Base-by-base conservation (phyloP, 2,113 vertebrate species). In the Caracal caracal region DNA sequence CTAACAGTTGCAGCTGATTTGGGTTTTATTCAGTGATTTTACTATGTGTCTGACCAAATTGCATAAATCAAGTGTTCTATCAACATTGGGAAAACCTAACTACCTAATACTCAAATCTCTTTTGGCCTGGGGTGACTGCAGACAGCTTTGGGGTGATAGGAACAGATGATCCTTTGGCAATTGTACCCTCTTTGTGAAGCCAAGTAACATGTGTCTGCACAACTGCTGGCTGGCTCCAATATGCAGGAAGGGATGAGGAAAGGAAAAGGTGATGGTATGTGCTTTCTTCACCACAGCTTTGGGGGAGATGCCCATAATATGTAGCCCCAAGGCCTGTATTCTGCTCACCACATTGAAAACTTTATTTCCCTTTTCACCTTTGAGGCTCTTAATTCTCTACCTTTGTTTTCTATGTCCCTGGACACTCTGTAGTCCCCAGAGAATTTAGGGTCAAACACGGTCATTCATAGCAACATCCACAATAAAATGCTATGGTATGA, bases 31-130 rank as follows among this genome's bases (percentile, higher is more conserved):
- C 26, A 76, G 30, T 35, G 43, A 93, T 81, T 94, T 92, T 88
- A 81, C 33, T 68, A 92, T 49, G 15, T 68, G 28, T 70, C 51
- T 84, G 68, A 82, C 13, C 35, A 65, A 82, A 90, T 10, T n/a
- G 51, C 85, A 95, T 90, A 80, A 95, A 88, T 88, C 17, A 78
- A 73, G 49, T 75, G 56, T 78, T 89, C 49, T 76, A 63, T 93
- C 92, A 90, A 26, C 4, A 33, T 11, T 5, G 1, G 20, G 15
- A 1, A 56, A 93, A 37, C 8, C 5, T 85, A 82, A 65, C 26
- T 78, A 78, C 33, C 16, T 68, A 90, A 43, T 81, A 84, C 8
- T 49, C 71, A 40, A 33, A 88, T 30, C 5, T 24, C 24, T 37
- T 87, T 89, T 92, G 68, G 40, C 19, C 61, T 83, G 17, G n/a